Evolutionary conservation across 2,113 vertebrate species (phyloP), one percentile per base, ranked within the genome.

Genomic region (Callipepla californica): DNA sequence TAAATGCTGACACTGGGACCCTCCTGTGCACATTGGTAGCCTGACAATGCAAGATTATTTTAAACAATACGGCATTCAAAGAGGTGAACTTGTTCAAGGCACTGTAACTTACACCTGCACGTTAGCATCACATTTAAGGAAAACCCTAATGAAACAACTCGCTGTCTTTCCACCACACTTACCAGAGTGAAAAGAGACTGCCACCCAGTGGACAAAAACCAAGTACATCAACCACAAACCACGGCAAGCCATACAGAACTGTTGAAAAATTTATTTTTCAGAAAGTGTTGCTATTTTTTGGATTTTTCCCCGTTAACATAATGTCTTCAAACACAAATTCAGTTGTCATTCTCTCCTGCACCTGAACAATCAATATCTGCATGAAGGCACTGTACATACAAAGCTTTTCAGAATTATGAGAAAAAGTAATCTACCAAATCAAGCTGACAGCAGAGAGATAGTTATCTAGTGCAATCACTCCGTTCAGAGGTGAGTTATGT

Each of bases 321-420:
- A 82, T 5, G 15, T 66, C 50, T 89, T 87, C 62, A 67, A 61
- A 93, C 68, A 94, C 65, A 72, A 85, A 92, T 67, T 85, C 77
- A 78, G 28, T 77, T 50, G 32, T 32, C 44, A 51, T 78, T 86
- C 76, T 67, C 51, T 87, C 65, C 55, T 76, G 45, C 73, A 91
- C 85, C 78, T 94, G 47, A 80, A 79, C 87, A 61, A 89, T 83
- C 84, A 91, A 23, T 11, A 53, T 61, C 82, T 84, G 80, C 79
- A 87, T 70, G 76, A 98, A 98, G 97, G 98, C 98, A 98, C 97
- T 76, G 34, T 94, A 94, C 69, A 69, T 92, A 45, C 78, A 94
- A 95, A 89, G 90, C 61, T 96, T 94, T 95, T 65, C n/a, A 57
- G 88, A 97, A 97, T 96, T 91, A 83, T 16, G 62, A 84, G 74